These are phyloP conservation scores for Euleptes europaea DNA, from an alignment of 2,113 vertebrate genomes.

Conservation along the genomic window DNA sequence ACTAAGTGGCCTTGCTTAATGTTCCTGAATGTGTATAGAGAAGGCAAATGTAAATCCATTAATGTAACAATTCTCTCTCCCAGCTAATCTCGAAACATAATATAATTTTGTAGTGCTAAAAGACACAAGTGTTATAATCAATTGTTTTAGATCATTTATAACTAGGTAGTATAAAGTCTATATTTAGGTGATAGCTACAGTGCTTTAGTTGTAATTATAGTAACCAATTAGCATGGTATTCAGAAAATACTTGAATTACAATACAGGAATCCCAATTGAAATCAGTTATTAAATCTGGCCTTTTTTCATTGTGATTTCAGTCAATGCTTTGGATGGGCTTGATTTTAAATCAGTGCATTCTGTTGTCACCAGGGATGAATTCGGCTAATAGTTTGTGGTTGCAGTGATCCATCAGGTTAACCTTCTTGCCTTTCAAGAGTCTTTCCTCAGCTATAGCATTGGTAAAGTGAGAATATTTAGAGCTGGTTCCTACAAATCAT, in stretches of 20 bases:
- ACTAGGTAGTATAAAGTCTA: neutral
- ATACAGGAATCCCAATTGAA: neutral
- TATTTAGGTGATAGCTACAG: too few species aligned
- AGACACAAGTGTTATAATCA: too few species aligned
- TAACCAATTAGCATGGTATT: neutral
- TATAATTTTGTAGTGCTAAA: neutral
- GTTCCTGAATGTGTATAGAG: too few species aligned
- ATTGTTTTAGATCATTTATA: neutral
- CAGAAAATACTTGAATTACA: neutral
- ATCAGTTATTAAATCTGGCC: neutral
- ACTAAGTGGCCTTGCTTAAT: too few species aligned
- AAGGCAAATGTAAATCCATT: too few species aligned
- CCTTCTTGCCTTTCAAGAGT: conserved; percentile 55
- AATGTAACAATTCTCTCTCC: too few species aligned
- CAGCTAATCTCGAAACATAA: too few species aligned
- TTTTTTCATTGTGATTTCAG: neutral
- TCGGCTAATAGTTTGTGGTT: conserved; percentile 29
- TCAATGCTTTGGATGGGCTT: too few species aligned
- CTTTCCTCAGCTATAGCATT: conserved; percentile 37
- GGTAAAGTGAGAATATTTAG: conserved; percentile 41
- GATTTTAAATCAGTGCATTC: neutral
- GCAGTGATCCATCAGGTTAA: conserved; percentile 60
- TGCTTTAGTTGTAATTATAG: neutral
- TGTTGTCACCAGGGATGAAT: neutral
- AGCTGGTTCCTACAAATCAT: conserved; percentile 62